Conservation (phyloP, 2,888 invertebrate species). For the Nematopogon swammerdamellus region DNA sequence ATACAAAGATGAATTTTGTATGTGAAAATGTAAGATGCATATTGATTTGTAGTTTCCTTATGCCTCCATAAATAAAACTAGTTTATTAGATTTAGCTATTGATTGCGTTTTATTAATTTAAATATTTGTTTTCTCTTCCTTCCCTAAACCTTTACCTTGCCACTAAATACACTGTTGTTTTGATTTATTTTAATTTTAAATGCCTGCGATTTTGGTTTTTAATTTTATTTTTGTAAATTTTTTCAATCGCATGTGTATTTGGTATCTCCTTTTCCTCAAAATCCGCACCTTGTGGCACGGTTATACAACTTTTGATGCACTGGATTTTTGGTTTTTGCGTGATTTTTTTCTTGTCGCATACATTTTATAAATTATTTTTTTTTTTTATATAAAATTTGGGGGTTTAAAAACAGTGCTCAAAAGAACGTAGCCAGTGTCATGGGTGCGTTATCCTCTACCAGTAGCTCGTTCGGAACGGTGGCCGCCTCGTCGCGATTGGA, state of each 20-base stretch:
- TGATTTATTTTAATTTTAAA: too few relatives aligned
- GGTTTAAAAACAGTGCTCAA: constrained; percentile 77
- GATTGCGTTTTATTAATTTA: not conserved
- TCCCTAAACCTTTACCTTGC: not conserved
- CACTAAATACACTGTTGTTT: not conserved
- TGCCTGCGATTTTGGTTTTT: not conserved
- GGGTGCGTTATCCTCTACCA: constrained; percentile 83
- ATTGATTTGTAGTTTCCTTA: too few relatives aligned
- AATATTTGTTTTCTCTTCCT: constrained; percentile 4
- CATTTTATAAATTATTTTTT: constrained; percentile 3
- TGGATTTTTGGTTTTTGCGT: not conserved
- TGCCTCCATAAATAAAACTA: too few relatives aligned
- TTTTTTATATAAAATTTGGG: not conserved
- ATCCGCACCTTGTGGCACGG: not conserved
- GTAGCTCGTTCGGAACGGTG: constrained; percentile 83
- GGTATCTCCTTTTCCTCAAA: not conserved
- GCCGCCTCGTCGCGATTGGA: constrained; percentile 72
- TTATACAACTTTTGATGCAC: not conserved
- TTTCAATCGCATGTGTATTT: not conserved
- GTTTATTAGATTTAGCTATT: not conserved
- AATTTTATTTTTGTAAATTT: not conserved
- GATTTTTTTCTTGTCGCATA: not conserved
- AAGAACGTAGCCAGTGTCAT: constrained; percentile 88
- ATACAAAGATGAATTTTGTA: too few relatives aligned
- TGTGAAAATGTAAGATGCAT: too few relatives aligned